phyloP scores from a whole-genome alignment of 2,888 invertebrate species.

The Bedellia somnulentella region DNA sequence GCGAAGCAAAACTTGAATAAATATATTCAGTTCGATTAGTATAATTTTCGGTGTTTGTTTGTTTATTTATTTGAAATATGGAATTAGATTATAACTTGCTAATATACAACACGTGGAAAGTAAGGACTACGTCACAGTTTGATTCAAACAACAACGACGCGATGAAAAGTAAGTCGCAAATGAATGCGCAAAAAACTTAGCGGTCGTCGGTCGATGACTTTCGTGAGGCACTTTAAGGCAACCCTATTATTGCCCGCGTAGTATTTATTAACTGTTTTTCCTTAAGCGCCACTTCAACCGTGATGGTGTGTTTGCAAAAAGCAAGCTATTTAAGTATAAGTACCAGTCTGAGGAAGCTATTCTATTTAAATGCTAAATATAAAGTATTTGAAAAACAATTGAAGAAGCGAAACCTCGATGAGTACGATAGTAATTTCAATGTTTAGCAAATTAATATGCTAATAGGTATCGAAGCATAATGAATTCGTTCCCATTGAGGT shows the following conservation, averaged over 20 bases:
- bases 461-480: conserved; percentile 23
- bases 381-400: too few relatives aligned
- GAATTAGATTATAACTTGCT: too few relatives aligned
- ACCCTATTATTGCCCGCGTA: conserved; percentile 31
- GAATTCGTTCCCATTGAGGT: conserved; percentile 25
- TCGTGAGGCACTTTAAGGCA: conserved; percentile 54
- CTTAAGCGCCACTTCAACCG: neutral
- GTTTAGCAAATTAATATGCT: conserved; percentile 31
- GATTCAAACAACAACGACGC: conserved; percentile 34
- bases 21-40: too few relatives aligned
- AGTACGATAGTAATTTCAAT: too few relatives aligned
- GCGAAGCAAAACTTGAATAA: too few relatives aligned
- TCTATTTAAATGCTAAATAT: too few relatives aligned
- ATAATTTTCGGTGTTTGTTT: too few relatives aligned
- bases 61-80: too few relatives aligned
- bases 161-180: conserved; percentile 51
- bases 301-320: neutral
- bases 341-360: too few relatives aligned
- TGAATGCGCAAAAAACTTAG: conserved; percentile 49
- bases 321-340: too few relatives aligned
- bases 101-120: too few relatives aligned
- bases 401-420: too few relatives aligned
- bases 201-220: conserved; percentile 50
- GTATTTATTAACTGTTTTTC: conserved; percentile 3
- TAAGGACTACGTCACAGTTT: conserved; percentile 5